Evolutionary conservation across 1,140 invertebrate genomes (phyloP).

Genomic region (Bombus waltoni): DNA sequence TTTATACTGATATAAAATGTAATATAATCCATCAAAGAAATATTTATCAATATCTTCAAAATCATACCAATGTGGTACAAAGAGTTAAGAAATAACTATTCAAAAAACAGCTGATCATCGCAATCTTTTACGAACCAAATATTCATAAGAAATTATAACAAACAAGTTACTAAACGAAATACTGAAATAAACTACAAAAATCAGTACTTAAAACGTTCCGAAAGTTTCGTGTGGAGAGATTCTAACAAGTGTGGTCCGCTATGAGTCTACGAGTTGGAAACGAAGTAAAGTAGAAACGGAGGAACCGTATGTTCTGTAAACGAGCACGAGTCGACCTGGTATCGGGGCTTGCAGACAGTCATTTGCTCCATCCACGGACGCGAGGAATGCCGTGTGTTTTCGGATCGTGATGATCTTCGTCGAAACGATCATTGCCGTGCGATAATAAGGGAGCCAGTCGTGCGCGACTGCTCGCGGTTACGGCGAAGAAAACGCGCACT

Average conservation of each 20-base stretch:
- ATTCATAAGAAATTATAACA: too few relatives aligned
- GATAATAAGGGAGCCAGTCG: conserved; percentile 17
- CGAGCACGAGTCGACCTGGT: neutral
- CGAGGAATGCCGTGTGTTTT: conserved; percentile 27
- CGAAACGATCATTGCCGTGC: conserved; percentile 33
- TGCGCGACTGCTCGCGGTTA: conserved; percentile 5
- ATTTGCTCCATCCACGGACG: conserved; percentile 5
- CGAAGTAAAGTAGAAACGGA: neutral
- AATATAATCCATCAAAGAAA: neutral
- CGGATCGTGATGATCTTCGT: conserved; percentile 30
- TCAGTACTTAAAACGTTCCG: too few relatives aligned
- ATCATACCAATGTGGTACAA: too few relatives aligned
- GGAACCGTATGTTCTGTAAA: neutral
- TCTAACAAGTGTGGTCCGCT: neutral
- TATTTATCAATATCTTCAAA: too few relatives aligned
- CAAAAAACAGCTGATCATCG: too few relatives aligned
- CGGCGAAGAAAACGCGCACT: conserved; percentile 14
- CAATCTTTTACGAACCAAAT: too few relatives aligned
- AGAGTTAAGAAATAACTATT: too few relatives aligned
- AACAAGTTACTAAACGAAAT: too few relatives aligned
- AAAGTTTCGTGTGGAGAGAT: neutral
- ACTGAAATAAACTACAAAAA: neutral
- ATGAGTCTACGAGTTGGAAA: neutral
- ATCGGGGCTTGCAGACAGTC: neutral
- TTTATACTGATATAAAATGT: neutral